Evolutionary conservation across 1,140 invertebrate species (phyloP), one percentile per base, ranked within the genome.

Genomic region (Drosophila insularis): DNA sequence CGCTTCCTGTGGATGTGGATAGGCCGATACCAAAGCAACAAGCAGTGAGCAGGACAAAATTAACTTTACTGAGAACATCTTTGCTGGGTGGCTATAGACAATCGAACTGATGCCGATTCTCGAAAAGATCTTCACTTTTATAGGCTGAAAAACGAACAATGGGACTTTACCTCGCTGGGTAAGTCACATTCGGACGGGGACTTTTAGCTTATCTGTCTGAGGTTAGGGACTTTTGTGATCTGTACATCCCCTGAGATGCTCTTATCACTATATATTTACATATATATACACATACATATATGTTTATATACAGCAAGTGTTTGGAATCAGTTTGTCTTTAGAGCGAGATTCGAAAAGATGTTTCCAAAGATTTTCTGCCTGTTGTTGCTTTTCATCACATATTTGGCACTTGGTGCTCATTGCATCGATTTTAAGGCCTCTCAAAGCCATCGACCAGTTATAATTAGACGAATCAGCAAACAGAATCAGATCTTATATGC

Each of bases 61-160:
- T 2, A 81, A 13, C 54, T 78, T 32, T 1, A 55, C 67, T 35
- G n/a, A 54, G 21, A 35, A 71, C 81, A 85, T 85, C 74, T 71
- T 81, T 0, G 23, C 37, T 61, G 39, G 39, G 10, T 3, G 17
- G n/a, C 6, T 8, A 43, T n/a, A 17, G 23, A 4, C 31, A 75
- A 40, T 40, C 1, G 13, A 81, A 86, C 81, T 85, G 69, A 71
- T 62, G 39, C 0, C 3, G 2, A 19, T 7, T 40, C 0, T 23
- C 13, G 31, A 8, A 8, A 13, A 1, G 14, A 0, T 6, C 7
- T 6, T 4, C 0, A 46, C 13, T 78, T 85, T 58, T 85, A 85
- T 85, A 85, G 58, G 13, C 66, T 8, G 6, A 17, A 4, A 1
- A 4, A 1, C 5, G 27, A n/a, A 14, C 6, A 17, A 37, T 40